These are phyloP conservation scores for Sesamia nonagrioides DNA, from an alignment of 1,140 invertebrate species.

Conservation along the genomic window DNA sequence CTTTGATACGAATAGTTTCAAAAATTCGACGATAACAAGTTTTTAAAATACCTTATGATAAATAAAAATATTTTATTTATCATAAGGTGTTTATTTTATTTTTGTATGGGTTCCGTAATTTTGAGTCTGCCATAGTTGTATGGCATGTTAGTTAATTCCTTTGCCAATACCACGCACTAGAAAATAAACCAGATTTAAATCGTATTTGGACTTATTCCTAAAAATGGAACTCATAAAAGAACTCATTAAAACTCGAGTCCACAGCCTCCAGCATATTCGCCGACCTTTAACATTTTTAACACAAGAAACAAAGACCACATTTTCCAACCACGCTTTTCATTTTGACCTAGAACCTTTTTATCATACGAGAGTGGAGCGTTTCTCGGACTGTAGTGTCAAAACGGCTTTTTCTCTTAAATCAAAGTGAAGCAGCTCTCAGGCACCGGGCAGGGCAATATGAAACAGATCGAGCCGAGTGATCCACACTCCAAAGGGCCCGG, in stretches of 20 bases:
- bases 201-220: slow-evolving; percentile 1
- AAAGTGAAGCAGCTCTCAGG: slow-evolving; percentile 82
- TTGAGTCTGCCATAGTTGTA: too few species aligned
- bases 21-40: not conserved
- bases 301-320: slow-evolving; percentile 36
- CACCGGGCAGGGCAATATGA: slow-evolving; percentile 83
- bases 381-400: slow-evolving; percentile 69
- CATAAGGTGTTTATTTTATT: too few species aligned
- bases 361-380: slow-evolving; percentile 48
- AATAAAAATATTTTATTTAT: too few species aligned
- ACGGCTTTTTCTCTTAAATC: slow-evolving; percentile 84
- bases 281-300: slow-evolving; percentile 43
- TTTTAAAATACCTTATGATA: too few species aligned
- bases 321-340: slow-evolving; percentile 55
- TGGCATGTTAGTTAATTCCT: not conserved
- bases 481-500: slow-evolving; percentile 82
- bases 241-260: slow-evolving; percentile 34
- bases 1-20: not conserved
- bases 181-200: not conserved
- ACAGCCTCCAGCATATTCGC: slow-evolving; percentile 13
- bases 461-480: slow-evolving; percentile 78
- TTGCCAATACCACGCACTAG: not conserved
- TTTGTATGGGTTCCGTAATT: too few species aligned
- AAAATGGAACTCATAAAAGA: slow-evolving; percentile 4
- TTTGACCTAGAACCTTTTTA: slow-evolving; percentile 62